phyloP scores from a whole-genome alignment of 2,888 invertebrate genomes.

The Megalurothrips usitatus region DNA sequence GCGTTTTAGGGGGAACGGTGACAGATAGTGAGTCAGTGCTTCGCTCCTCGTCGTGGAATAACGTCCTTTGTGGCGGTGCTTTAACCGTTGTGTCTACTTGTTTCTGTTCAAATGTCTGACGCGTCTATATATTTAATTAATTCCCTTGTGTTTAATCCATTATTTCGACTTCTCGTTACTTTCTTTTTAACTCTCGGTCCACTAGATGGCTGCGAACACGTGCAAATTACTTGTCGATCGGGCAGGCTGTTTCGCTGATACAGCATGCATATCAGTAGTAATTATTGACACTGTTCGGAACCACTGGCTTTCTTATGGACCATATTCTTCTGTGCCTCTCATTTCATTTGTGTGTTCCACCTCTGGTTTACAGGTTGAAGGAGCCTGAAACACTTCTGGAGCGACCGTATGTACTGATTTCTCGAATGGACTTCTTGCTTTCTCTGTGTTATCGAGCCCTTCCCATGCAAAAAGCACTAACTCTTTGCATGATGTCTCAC shows the following conservation, averaged over 20 bases:
- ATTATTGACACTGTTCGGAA: background rate
- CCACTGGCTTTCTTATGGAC: background rate
- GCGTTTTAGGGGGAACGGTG: too few species aligned
- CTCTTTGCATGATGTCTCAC: conserved; percentile 16
- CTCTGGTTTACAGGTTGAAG: conserved; percentile 31
- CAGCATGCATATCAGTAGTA: background rate
- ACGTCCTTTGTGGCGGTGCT: too few species aligned
- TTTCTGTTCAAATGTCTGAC: too few species aligned
- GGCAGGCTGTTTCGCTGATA: background rate
- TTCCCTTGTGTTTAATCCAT: background rate
- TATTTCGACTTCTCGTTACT: background rate
- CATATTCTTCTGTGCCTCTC: conserved; percentile 2
- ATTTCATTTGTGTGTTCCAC: conserved; percentile 27
- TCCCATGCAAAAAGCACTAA: conserved; percentile 10
- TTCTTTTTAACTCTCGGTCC: background rate
- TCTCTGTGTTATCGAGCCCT: background rate
- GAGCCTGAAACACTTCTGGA: conserved; percentile 32
- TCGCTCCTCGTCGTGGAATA: too few species aligned
- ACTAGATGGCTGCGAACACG: background rate
- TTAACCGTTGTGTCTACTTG: too few species aligned
- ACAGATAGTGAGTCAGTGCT: too few species aligned
- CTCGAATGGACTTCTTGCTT: background rate
- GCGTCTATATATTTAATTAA: background rate
- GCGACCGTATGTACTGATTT: conserved; percentile 32
- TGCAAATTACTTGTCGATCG: background rate